These are phyloP conservation scores for Cynodonichthys magdalenae DNA, from an alignment of 2,797 vertebrate genomes.

Conservation along the genomic window DNA sequence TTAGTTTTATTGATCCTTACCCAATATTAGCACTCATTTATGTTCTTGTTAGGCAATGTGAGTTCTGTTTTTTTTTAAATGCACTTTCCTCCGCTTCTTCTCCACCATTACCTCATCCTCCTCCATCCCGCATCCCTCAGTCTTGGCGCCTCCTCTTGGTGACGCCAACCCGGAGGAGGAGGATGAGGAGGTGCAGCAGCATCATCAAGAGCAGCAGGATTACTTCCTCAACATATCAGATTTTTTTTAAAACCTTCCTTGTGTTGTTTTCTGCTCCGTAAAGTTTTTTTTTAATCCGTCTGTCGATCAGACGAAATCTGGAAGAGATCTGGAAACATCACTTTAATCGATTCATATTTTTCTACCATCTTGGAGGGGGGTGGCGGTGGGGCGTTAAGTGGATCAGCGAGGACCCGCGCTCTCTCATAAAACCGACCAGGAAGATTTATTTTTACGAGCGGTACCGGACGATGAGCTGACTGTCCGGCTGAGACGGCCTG, in stretches of 20 bases:
- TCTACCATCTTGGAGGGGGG: background rate
- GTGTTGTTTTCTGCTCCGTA: background rate
- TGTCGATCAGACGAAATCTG: background rate
- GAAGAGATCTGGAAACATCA: constrained; percentile 24
- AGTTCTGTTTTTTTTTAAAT: no score
- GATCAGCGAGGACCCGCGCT: background rate
- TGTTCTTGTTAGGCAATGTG: no score
- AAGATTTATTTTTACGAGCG: background rate
- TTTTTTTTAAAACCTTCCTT: constrained; percentile 1
- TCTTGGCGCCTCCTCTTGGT: constrained; percentile 53
- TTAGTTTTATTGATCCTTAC: no score
- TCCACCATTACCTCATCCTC: constrained; percentile 51
- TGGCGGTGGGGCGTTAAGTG: background rate
- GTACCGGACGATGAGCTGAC: constrained; percentile 44
- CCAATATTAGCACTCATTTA: no score
- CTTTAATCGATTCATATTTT: constrained; percentile 32
- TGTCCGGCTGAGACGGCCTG: background rate
- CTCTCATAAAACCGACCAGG: background rate
- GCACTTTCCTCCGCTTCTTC: background rate
- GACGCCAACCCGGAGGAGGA: constrained; percentile 66
- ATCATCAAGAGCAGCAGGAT: constrained; percentile 24
- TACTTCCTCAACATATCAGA: constrained; percentile 4
- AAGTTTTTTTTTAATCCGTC: background rate
- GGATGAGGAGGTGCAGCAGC: constrained; percentile 55
- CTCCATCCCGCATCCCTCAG: constrained; percentile 12